Base-by-base conservation (phyloP, 2,797 vertebrate genomes). In the Dermochelys coriacea region DNA sequence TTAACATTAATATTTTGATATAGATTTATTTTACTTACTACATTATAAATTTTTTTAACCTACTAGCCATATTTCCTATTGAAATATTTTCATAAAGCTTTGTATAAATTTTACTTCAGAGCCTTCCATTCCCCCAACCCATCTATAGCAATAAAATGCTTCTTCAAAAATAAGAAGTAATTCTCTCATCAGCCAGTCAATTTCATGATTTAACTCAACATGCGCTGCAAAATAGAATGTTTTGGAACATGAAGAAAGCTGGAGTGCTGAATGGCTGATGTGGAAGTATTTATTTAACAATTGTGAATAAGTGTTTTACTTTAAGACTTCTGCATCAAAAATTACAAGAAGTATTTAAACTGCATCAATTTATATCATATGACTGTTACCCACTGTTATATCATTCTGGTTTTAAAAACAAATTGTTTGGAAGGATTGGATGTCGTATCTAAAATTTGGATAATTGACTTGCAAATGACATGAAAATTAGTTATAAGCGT, bases 401-500 rank as follows among this genome's bases (percentile, higher is more conserved):
- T 59, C 25, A 8, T 89, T 87, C 54, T 80, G 54, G 82, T 94
- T 93, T 79, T 21, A 82, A 74, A 77, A 94, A 5, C 88, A 91
- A 82, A 41, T 29, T 52, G 52, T 61, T 61, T 71, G 37, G 37
- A 74, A 45, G 41, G 12, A 45, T 45, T 12, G 37, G 37, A 74
- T 74, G 25, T 45, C 71, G 25, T 71, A 74, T 74, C 71, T 41
- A 45, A 74, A 71, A n/a, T 64, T 19, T n/a, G 61, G 34, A 23
- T 86, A 75, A 57, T 89, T 95, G 94, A 93, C 12, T 92, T 95
- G 77, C 19, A 55, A 45, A 68, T 71, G 37, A 71, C 37, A 71
- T 10, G 51, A 78, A 61, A 57, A 11, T 75, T 25, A 12, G 87
- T 95, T 64, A 50, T 14, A 10, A 80, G 25, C 10, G 1, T 51